Evolutionary conservation across 2,888 invertebrate species (phyloP), one percentile per base, ranked within the genome.

Genomic region (Lucinisca nassula): DNA sequence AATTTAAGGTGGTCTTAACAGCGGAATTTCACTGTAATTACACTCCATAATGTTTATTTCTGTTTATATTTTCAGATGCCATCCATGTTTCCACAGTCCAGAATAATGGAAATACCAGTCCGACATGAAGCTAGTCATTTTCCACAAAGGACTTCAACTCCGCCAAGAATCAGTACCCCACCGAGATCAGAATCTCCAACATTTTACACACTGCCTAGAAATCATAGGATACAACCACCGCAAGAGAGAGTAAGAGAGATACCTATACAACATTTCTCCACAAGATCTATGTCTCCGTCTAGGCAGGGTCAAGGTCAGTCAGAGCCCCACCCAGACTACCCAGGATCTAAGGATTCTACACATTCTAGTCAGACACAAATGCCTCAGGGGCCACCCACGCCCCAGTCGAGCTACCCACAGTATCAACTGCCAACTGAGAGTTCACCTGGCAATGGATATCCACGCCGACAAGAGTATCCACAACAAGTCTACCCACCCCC

Each of bases 231-330:
- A 37, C 14, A 4, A 21, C 51, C 51, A 51, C 51, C 40, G 21
- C 72, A 72, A 24, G 74, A 74, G 17, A 24, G 49, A 21, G 89
- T 91, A 0, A 82, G 93, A 77, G 93, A 94, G 86, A 95, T 95
- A 70, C 94, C 94, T 49, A 92, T 95, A 8, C 93, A 92, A 38
- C 93, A 93, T 79, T 67, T 90, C 40, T 82, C 90, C 37, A 77
- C 89, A 1, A 79, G 72, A 24, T 75, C 80, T n/a, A 76, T 61
- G 79, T 79, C 84, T 17, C 84, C 84, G 1, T 67, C 70, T 14
- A 24, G 70, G 24, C 49, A 70, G 35, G 73, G 67, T 75, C 79
- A 61, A 10, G 40, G 55, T 35, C 37, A 27, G 6, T 55, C 73
- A 0, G 40, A 55, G 55, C 84, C 84, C 10, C 37, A 61, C 32